These are phyloP conservation scores for Ectropis crepuscularia DNA, from an alignment of 2,888 invertebrate species.

Conservation along the genomic window DNA sequence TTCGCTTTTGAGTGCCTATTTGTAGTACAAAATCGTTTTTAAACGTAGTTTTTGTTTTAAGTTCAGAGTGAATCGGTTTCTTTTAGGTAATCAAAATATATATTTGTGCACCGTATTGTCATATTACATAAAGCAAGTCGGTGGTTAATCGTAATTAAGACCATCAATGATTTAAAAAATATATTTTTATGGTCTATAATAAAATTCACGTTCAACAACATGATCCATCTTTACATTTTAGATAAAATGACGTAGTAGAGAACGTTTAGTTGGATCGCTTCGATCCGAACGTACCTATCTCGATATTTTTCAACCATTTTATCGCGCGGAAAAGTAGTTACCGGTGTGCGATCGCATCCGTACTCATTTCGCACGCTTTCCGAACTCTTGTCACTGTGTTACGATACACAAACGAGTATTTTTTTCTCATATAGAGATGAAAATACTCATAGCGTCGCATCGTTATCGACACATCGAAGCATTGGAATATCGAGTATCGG, in stretches of 20 bases:
- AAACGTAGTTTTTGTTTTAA: too few relatives aligned
- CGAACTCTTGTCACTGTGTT: conserved; percentile 53
- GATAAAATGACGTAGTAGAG: conserved; percentile 13
- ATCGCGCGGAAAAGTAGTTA: conserved; percentile 82
- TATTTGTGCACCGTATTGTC: too few relatives aligned
- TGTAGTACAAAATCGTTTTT: too few relatives aligned
- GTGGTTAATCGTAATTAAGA: too few relatives aligned
- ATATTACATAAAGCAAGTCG: too few relatives aligned
- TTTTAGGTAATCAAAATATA: too few relatives aligned
- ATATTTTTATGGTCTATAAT: too few relatives aligned
- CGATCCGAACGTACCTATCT: conserved; percentile 33
- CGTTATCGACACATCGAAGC: conserved; percentile 71
- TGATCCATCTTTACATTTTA: background rate
- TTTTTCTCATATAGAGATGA: conserved; percentile 43
- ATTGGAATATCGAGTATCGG: conserved; percentile 43
- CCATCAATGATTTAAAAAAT: too few relatives aligned
- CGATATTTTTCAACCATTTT: conserved; percentile 69
- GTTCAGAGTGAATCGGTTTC: too few relatives aligned
- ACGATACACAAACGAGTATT: conserved; percentile 47
- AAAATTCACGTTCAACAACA: too few relatives aligned
- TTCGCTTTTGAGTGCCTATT: too few relatives aligned
- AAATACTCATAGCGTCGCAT: conserved; percentile 60
- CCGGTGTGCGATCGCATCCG: conserved; percentile 78
- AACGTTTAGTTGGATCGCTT: conserved; percentile 18
- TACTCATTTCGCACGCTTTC: conserved; percentile 65